phyloP scores from a whole-genome alignment of 1,140 invertebrate genomes.

The Brachystomella parvula region DNA sequence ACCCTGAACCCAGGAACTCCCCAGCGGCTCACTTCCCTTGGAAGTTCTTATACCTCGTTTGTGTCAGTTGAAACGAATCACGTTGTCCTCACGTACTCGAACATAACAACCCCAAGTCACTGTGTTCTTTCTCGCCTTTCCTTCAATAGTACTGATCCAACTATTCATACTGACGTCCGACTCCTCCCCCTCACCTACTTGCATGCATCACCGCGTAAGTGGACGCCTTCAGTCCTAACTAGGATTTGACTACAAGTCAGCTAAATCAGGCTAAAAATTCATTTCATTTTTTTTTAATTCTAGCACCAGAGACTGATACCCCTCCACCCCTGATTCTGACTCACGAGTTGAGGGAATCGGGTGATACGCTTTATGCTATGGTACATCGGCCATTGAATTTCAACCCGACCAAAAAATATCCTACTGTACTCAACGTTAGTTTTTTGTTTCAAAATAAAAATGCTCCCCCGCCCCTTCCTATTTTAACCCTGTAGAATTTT shows the following conservation, averaged over 20 bases:
- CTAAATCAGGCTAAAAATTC: neutral
- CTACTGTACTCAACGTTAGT: slow-evolving; percentile 89
- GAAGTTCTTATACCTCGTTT: slow-evolving; percentile 35
- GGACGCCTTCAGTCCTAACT: too few relatives aligned
- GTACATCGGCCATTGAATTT: slow-evolving; percentile 80
- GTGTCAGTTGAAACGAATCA: slow-evolving; percentile 61
- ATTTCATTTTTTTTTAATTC: slow-evolving; percentile 15
- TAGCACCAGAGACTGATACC: slow-evolving; percentile 50
- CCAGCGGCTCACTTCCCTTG: slow-evolving; percentile 30
- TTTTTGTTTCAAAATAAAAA: too few relatives aligned
- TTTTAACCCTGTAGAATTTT: too few relatives aligned
- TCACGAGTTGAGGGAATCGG: slow-evolving; percentile 56
- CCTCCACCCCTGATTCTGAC: slow-evolving; percentile 66
- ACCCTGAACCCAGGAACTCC: slow-evolving; percentile 15
- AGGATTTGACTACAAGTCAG: neutral
- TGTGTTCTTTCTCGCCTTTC: neutral
- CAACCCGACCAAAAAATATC: slow-evolving; percentile 69
- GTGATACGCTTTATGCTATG: slow-evolving; percentile 77
- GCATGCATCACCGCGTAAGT: slow-evolving; percentile 53
- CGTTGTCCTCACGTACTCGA: slow-evolving; percentile 69
- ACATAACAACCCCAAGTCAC: slow-evolving; percentile 44
- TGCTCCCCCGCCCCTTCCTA: too few relatives aligned
- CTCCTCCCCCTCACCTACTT: slow-evolving; percentile 55
- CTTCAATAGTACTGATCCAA: neutral
- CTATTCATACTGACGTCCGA: neutral